Conservation (phyloP, 2,888 invertebrate genomes). For the Cantharis lateralis region DNA sequence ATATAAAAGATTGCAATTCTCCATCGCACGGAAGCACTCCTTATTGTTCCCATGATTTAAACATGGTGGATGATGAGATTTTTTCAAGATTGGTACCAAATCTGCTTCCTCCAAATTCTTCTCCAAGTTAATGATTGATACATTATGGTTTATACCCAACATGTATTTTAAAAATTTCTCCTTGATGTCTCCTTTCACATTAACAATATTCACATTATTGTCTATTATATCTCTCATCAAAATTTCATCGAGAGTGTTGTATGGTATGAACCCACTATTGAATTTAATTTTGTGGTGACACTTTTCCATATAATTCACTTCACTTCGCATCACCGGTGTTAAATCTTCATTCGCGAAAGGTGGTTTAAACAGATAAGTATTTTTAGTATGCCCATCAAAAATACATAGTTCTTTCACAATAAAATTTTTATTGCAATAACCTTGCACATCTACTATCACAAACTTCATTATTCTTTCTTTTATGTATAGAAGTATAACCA, state of each 20-base stretch:
- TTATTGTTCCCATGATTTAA: neutral
- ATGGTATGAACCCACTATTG: neutral
- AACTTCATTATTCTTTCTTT: neutral
- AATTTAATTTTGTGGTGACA: neutral
- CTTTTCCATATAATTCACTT: neutral
- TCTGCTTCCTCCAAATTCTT: neutral
- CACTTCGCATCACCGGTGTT: neutral
- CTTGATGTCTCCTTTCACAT: slow-evolving; percentile 12
- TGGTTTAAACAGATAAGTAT: neutral
- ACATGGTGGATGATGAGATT: neutral
- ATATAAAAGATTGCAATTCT: neutral
- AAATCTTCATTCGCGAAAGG: neutral
- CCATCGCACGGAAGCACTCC: neutral
- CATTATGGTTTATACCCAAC: neutral
- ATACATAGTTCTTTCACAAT: neutral
- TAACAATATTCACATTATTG: neutral
- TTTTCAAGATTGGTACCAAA: neutral
- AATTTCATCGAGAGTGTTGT: neutral
- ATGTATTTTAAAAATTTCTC: slow-evolving; percentile 3
- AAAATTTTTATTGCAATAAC: neutral
- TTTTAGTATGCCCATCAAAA: neutral
- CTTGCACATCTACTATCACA: neutral
- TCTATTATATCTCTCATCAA: neutral
- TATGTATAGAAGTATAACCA: too few relatives aligned
- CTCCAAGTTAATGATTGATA: neutral